Evolutionary conservation across 2,888 invertebrate genomes (phyloP), one percentile per base, ranked within the genome.

Genomic region (Fragum sueziense): DNA sequence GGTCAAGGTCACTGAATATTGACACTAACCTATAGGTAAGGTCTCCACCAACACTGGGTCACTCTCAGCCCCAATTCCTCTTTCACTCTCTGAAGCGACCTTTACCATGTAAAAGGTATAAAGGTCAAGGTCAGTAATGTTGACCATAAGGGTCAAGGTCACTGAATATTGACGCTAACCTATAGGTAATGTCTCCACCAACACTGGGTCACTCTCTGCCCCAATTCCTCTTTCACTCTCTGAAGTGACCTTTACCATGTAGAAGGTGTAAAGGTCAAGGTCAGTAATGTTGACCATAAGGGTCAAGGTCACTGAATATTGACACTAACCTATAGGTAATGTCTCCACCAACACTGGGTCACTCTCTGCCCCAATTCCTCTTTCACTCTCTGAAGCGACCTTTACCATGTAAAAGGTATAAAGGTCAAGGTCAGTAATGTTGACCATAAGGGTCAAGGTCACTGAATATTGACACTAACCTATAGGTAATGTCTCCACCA

Each of bases 191-290:
- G 90, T 91, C 57, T 79, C 77, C 11, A 86, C 80, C 37, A 57
- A 54, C 7, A 84, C 72, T 33, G 79, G 65, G 31, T 79, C 72
- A 80, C 87, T 87, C 2, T 74, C 37, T 4, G 86, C 85, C 9
- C 91, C 85, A 7, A 71, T 31, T 14, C 90, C 91, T 68, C 82
- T 87, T 17, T 85, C 82, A 84, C 90, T 91, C 71, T 88, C 88
- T 33, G 87, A 85, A 57, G 79, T 79, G 41, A 91, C 70, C 34
- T 79, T 77, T 20, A 91, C 76, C 72, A 82, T 79, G 74, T 89
- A 90, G 78, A 79, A 76, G 62, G 83, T 89, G 88, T 89, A 90
- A 65, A 90, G 89, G 52, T 79, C 86, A 70, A 91, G 84, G 69
- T 83, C 86, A 70, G 73, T 82, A 41, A 90, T 81, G 52, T 83